Percentiles rank a stretch among this genome's conserved stretches.
Conservation (phyloP, 30 jellyfish, hydroid and myxozoan species). For the Phacellophora camtschatica region DNA sequence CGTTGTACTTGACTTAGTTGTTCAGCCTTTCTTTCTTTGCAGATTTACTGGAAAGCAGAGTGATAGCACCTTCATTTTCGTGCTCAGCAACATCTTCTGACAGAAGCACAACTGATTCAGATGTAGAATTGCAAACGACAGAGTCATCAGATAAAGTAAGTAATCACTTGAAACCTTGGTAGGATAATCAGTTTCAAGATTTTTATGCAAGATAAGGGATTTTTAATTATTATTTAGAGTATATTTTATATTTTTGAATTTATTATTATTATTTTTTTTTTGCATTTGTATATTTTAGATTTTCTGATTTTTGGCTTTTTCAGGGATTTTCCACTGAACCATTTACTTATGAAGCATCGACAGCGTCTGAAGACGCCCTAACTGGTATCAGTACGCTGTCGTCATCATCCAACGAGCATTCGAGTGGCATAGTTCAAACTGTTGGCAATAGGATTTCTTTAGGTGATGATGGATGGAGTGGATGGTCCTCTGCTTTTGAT, state of each 20-base stretch:
- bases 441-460: slow-evolving; percentile 67
- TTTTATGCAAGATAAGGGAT: too few relatives aligned
- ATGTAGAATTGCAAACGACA: not conserved
- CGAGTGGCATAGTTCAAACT: slow-evolving; percentile 5
- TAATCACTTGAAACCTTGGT: too few relatives aligned
- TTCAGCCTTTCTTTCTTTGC: not conserved
- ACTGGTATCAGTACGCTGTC: slow-evolving; percentile 15
- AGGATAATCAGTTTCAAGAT: too few relatives aligned
- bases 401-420: slow-evolving; percentile 14
- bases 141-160: too few relatives aligned
- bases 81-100: slow-evolving; percentile 33
- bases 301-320: too few relatives aligned
- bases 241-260: too few relatives aligned
- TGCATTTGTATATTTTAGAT: too few relatives aligned
- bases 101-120: slow-evolving; percentile 38
- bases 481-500: slow-evolving; percentile 95
- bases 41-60: not conserved
- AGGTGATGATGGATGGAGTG: slow-evolving; percentile 85
- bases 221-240: too few relatives aligned
- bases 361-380: slow-evolving; percentile 13
- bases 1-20: too few relatives aligned
- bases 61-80: slow-evolving; percentile 19
- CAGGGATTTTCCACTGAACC: too few relatives aligned
- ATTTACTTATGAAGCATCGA: too few relatives aligned
- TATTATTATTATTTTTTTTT: too few relatives aligned